Conservation (phyloP, 2,888 invertebrate species). For the Troides helena region DNA sequence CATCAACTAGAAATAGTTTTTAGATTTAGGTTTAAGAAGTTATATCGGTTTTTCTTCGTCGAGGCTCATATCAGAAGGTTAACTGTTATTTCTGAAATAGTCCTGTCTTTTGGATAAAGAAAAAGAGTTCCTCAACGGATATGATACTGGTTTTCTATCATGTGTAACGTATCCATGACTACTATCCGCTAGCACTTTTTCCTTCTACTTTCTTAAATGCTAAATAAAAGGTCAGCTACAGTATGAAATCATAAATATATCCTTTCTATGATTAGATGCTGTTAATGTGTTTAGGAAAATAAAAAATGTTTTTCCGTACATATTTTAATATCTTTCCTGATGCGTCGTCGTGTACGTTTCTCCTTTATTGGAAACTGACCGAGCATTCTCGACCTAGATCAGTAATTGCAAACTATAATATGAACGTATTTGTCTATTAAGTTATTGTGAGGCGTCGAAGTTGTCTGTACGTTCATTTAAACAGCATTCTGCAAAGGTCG, state of each 20-base stretch:
- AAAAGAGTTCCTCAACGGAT: no score
- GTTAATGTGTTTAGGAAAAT: not conserved
- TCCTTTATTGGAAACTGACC: slow-evolving; percentile 12
- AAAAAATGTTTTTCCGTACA: slow-evolving; percentile 7
- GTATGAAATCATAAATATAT: not conserved
- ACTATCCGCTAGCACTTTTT: no score
- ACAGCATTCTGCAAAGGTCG: slow-evolving; percentile 50
- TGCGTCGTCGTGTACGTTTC: slow-evolving; percentile 3
- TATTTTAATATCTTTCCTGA: slow-evolving; percentile 17
- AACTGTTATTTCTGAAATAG: no score
- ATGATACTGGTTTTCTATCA: no score
- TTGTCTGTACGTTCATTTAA: slow-evolving; percentile 34
- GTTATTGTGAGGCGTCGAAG: slow-evolving; percentile 27
- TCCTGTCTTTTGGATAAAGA: no score
- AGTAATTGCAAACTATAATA: slow-evolving; percentile 16
- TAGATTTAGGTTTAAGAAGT: no score
- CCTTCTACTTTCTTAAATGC: no score
- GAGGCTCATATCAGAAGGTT: no score
- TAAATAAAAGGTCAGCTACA: not conserved
- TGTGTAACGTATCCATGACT: no score
- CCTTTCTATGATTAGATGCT: not conserved
- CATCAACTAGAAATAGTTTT: no score
- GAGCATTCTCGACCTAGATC: slow-evolving; percentile 22
- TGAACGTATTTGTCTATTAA: slow-evolving; percentile 11
- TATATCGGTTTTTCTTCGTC: no score